Conservation (phyloP, 2,113 vertebrate genomes). For the Pristiophorus japonicus region DNA sequence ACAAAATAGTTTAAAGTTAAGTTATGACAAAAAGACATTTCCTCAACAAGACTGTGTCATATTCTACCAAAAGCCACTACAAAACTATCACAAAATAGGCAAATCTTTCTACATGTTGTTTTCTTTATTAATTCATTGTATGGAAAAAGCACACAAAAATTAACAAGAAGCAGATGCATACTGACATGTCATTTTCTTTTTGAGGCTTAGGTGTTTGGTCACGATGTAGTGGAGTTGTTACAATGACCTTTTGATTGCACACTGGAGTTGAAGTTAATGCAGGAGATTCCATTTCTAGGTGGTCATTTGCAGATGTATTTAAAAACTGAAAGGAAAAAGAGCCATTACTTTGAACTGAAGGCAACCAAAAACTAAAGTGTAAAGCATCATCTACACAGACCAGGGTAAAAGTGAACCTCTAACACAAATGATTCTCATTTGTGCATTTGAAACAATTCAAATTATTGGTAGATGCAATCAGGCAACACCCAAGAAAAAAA, state of each 20-base stretch:
- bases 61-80: not conserved
- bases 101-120: not conserved
- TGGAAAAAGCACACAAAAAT: not conserved
- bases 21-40: not conserved
- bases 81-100: not conserved
- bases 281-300: slow-evolving; percentile 68
- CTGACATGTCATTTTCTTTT: slow-evolving; percentile 86
- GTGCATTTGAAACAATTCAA: slow-evolving; percentile 15
- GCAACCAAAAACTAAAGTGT: not conserved
- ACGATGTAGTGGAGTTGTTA: slow-evolving; percentile 60
- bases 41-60: not conserved
- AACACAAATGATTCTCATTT: not conserved
- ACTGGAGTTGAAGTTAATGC: slow-evolving; percentile 67
- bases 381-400: not conserved
- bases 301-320: slow-evolving; percentile 77
- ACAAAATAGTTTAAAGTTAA: not conserved
- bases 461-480: not conserved
- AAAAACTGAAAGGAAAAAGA: slow-evolving; percentile 69
- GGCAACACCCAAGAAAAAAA: not conserved
- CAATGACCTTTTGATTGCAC: slow-evolving; percentile 71
- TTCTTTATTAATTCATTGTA: not conserved
- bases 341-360: slow-evolving; percentile 31
- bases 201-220: slow-evolving; percentile 71
- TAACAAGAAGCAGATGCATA: slow-evolving; percentile 36
- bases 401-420: not conserved